Conservation (phyloP, 2,888 invertebrate species). For the Chloroclystis v-ata region DNA sequence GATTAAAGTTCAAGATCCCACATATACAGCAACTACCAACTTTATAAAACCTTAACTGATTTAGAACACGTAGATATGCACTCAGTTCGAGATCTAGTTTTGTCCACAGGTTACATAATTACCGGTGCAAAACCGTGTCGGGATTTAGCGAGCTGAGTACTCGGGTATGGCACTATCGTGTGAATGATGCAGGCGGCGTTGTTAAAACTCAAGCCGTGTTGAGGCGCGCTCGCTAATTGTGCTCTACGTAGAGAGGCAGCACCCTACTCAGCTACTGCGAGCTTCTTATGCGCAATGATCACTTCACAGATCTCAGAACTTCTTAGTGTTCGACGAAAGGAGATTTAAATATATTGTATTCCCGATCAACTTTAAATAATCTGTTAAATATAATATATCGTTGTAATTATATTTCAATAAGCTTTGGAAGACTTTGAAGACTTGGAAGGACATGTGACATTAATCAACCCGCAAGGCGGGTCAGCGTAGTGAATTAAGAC, state of each 20-base stretch:
- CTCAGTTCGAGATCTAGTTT: no score
- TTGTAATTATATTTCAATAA: no score
- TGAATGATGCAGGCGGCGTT: slow-evolving; percentile 70
- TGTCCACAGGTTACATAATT: no score
- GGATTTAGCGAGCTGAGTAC: slow-evolving; percentile 46
- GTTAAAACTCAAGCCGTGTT: slow-evolving; percentile 76
- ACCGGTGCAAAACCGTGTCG: slow-evolving; percentile 28
- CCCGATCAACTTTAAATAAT: not conserved
- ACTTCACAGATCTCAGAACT: not conserved
- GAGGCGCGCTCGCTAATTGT: slow-evolving; percentile 76
- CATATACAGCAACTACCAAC: no score
- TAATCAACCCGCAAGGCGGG: no score
- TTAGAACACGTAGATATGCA: no score
- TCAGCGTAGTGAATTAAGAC: no score
- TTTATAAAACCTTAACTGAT: no score
- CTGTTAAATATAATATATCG: no score
- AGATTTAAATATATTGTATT: not conserved
- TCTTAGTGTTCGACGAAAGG: not conserved
- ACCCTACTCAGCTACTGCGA: slow-evolving; percentile 41
- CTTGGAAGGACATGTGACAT: no score
- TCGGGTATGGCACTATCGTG: slow-evolving; percentile 50
- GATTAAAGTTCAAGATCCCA: no score
- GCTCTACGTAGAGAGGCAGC: slow-evolving; percentile 49
- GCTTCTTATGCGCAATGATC: slow-evolving; percentile 26
- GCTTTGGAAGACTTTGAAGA: no score